Conservation (phyloP, 2,113 vertebrate genomes). For the Gopherus flavomarginatus region DNA sequence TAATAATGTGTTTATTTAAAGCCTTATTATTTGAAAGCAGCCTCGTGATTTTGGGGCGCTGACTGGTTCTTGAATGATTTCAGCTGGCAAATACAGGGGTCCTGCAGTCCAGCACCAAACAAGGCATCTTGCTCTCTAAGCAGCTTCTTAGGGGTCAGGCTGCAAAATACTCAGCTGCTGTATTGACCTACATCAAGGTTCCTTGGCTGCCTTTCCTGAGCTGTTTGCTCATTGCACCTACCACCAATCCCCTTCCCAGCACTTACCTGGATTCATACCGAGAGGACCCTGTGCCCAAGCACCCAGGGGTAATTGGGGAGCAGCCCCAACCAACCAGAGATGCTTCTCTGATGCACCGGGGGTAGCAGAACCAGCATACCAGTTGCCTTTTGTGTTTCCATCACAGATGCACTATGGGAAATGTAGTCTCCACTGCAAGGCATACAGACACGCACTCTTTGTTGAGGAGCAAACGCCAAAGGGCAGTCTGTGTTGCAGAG, state of each 20-base stretch:
- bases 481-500: too few relatives aligned
- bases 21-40: background rate
- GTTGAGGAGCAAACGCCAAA: background rate
- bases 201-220: background rate
- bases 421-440: background rate
- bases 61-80: background rate
- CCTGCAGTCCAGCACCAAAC: background rate
- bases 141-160: background rate
- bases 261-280: background rate
- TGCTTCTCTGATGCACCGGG: background rate
- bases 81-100: background rate
- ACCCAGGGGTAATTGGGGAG: background rate
- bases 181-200: background rate
- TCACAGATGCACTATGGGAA: background rate
- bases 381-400: background rate
- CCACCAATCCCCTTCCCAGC: background rate
- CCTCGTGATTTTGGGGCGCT: background rate
- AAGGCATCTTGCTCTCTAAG: background rate
- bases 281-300: background rate
- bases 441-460: background rate
- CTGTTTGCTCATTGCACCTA: background rate
- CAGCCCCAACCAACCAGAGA: background rate
- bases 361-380: background rate
- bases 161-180: background rate
- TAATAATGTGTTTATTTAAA: background rate